These are phyloP conservation scores for Rachycentron canadum DNA, from an alignment of 2,797 vertebrate genomes.

Conservation along the genomic window DNA sequence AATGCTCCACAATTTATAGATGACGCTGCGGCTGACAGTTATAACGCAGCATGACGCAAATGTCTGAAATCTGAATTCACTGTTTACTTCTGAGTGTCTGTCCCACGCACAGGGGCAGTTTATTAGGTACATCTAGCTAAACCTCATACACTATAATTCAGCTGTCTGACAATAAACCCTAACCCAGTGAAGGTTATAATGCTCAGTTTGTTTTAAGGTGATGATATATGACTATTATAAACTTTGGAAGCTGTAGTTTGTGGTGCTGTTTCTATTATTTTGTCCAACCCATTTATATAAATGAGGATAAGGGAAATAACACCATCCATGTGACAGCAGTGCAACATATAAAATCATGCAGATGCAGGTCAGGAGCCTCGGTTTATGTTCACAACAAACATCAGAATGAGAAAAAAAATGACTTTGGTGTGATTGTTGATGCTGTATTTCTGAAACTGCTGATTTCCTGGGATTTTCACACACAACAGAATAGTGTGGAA, in stretches of 20 bases:
- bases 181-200: not conserved
- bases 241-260: not conserved
- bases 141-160: not conserved
- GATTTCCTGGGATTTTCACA: not conserved
- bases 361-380: not conserved
- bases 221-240: too few species aligned
- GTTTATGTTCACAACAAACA: not conserved
- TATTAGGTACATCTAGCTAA: not conserved
- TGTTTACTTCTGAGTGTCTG: too few species aligned
- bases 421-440: not conserved
- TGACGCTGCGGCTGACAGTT: too few species aligned
- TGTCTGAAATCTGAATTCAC: too few species aligned
- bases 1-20: not conserved
- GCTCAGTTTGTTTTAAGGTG: not conserved
- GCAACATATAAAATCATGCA: too few species aligned
- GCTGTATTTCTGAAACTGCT: not conserved
- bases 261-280: not conserved
- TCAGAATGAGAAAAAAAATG: not conserved
- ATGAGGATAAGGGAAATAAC: not conserved
- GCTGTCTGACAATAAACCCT: not conserved
- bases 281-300: not conserved
- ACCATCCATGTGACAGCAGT: too few species aligned
- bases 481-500: not conserved
- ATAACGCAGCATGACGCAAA: too few species aligned
- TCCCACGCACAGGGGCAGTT: too few species aligned